Conservation (phyloP, 2,888 invertebrate genomes). For the Rhagium mordax region DNA sequence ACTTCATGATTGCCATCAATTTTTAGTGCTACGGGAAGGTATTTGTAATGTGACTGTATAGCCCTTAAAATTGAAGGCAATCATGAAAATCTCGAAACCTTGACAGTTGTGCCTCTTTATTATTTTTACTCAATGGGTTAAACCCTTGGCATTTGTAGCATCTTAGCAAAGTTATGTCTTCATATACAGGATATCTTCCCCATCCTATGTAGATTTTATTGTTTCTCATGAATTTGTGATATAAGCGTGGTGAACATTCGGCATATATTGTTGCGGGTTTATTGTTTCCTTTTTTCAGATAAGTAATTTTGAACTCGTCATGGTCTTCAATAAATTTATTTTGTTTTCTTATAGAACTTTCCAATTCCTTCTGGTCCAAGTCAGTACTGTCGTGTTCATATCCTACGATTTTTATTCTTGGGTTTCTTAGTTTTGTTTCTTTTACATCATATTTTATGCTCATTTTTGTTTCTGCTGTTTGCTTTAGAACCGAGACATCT, state of each 20-base stretch:
- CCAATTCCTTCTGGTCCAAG: slow-evolving; percentile 18
- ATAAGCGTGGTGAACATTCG: slow-evolving; percentile 20
- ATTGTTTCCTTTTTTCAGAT: not conserved
- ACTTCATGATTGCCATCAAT: too few species aligned
- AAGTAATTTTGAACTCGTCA: slow-evolving; percentile 20
- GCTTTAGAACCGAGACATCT: too few species aligned
- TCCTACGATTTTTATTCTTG: slow-evolving; percentile 33
- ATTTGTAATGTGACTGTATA: too few species aligned
- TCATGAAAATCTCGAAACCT: too few species aligned
- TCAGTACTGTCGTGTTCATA: too few species aligned
- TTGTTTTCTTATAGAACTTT: slow-evolving; percentile 21
- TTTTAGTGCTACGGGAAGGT: too few species aligned
- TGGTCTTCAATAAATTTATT: not conserved
- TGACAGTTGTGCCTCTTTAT: too few species aligned
- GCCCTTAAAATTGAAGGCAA: too few species aligned
- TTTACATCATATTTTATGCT: slow-evolving; percentile 17
- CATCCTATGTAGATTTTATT: slow-evolving; percentile 30
- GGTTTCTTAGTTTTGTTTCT: slow-evolving; percentile 29
- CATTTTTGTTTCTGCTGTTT: slow-evolving; percentile 6
- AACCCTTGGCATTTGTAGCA: slow-evolving; percentile 25
- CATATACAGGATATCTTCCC: slow-evolving; percentile 21
- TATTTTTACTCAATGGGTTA: too few species aligned
- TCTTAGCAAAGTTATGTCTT: slow-evolving; percentile 18
- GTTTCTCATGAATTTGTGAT: not conserved
- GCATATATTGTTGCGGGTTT: slow-evolving; percentile 13